phyloP scores from a whole-genome alignment of 2,888 invertebrate genomes.

The Plagodis pulveraria region DNA sequence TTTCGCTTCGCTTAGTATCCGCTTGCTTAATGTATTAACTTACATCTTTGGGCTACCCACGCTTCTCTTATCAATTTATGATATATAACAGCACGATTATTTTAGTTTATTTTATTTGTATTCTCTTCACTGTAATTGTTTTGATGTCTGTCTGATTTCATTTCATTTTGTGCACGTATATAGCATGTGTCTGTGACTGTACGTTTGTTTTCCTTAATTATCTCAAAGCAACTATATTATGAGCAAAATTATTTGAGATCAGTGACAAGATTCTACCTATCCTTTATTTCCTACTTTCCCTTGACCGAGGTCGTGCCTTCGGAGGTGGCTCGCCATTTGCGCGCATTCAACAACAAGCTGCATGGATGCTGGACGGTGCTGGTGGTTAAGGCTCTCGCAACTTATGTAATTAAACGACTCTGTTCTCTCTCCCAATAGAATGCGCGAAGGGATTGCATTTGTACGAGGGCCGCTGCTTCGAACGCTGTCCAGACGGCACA shows the following conservation, averaged over 20 bases:
- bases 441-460: constrained; percentile 87
- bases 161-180: constrained; percentile 78
- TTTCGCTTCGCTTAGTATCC: constrained; percentile 59
- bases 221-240: constrained; percentile 9
- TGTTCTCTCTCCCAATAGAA: constrained; percentile 86
- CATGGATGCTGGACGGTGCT: constrained; percentile 79
- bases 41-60: constrained; percentile 45
- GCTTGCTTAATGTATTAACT: constrained; percentile 44
- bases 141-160: constrained; percentile 69
- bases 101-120: constrained; percentile 27
- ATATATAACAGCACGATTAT: constrained; percentile 32
- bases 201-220: constrained; percentile 49
- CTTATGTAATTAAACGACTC: constrained; percentile 63
- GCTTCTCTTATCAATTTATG: constrained; percentile 44
- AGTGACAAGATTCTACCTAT: constrained; percentile 78
- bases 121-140: constrained; percentile 29
- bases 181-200: constrained; percentile 54
- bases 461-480: constrained; percentile 85
- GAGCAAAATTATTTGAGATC: constrained; percentile 81
- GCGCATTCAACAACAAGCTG: constrained; percentile 68
- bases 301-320: constrained; percentile 58
- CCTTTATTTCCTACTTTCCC: constrained; percentile 54
- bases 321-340: constrained; percentile 65
- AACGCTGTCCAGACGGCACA: constrained; percentile 83
- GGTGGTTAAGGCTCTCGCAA: constrained; percentile 72